Conservation (phyloP, 2,113 vertebrate genomes). For the Bubalus kerabau region DNA sequence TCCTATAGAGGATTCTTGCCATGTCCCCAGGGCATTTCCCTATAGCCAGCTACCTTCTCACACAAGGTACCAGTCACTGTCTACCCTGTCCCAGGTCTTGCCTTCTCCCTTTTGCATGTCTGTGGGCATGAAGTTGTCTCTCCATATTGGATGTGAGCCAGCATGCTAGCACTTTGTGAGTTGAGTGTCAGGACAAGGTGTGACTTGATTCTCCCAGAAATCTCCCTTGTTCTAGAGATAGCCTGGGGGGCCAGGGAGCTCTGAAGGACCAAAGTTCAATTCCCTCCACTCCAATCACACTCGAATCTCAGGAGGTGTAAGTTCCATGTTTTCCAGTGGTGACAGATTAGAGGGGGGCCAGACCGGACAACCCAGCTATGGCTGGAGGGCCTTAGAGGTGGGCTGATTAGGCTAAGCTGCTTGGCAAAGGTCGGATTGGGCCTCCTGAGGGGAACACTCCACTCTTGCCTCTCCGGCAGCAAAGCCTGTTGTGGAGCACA, state of each 20-base stretch:
- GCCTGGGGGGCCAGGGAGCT: conserved; percentile 71
- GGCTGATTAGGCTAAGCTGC: conserved; percentile 64
- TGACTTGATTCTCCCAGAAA: conserved; percentile 78
- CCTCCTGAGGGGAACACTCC: background rate
- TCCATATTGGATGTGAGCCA: conserved; percentile 77
- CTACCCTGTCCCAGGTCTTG: background rate
- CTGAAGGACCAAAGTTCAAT: conserved; percentile 77
- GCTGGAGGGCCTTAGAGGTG: conserved; percentile 77
- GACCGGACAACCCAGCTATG: conserved; percentile 74
- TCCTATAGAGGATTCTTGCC: background rate
- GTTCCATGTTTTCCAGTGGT: conserved; percentile 68
- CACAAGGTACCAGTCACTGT: background rate
- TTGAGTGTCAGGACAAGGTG: conserved; percentile 84
- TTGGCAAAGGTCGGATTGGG: background rate
- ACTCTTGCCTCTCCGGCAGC: background rate
- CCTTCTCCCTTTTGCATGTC: conserved; percentile 69
- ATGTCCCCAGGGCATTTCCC: background rate
- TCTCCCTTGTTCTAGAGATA: conserved; percentile 78
- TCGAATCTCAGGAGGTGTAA: conserved; percentile 75
- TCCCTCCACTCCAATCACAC: conserved; percentile 70
- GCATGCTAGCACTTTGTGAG: conserved; percentile 83
- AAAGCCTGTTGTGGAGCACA: background rate
- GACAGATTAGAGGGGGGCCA: conserved; percentile 79
- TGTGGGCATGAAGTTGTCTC: conserved; percentile 63
- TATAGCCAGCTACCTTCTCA: background rate